Percentiles rank a stretch among this genome's conserved stretches.
Conservation (phyloP, 1,140 invertebrate genomes). For the Eubasilissa regina region DNA sequence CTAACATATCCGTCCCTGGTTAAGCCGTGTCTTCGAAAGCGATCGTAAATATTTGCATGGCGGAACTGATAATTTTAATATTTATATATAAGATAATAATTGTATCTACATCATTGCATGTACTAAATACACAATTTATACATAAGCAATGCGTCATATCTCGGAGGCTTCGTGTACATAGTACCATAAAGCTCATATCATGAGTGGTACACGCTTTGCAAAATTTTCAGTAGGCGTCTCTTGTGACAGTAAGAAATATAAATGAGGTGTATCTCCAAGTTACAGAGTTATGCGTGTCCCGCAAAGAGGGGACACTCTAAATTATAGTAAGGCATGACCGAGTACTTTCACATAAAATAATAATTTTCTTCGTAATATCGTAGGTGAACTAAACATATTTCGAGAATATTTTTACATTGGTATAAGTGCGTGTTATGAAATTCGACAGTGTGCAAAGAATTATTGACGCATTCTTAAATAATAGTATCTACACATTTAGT, state of each 20-base stretch:
- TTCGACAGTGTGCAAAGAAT: too few relatives aligned
- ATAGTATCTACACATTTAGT: too few relatives aligned
- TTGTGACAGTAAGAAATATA: conserved; percentile 59
- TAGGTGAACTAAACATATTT: too few relatives aligned
- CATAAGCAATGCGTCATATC: conserved; percentile 4
- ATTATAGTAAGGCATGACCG: conserved; percentile 50
- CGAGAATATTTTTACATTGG: too few relatives aligned
- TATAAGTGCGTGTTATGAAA: too few relatives aligned
- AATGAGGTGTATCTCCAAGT: conserved; percentile 56
- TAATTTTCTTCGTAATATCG: too few relatives aligned
- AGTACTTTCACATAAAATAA: conserved; percentile 23
- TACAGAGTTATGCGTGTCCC: conserved; percentile 17
- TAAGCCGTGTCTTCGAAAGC: neutral
- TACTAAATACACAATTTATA: neutral
- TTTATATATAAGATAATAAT: too few relatives aligned
- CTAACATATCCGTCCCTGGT: too few relatives aligned
- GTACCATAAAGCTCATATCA: conserved; percentile 42
- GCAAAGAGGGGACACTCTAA: conserved; percentile 35
- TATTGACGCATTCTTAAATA: too few relatives aligned
- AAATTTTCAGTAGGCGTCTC: conserved; percentile 46
- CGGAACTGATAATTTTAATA: too few relatives aligned
- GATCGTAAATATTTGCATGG: neutral
- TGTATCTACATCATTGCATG: neutral
- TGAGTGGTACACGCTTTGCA: conserved; percentile 7
- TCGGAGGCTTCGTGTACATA: neutral